phyloP scores from a whole-genome alignment of 1,140 invertebrate species.

The Drosophila willistoni region DNA sequence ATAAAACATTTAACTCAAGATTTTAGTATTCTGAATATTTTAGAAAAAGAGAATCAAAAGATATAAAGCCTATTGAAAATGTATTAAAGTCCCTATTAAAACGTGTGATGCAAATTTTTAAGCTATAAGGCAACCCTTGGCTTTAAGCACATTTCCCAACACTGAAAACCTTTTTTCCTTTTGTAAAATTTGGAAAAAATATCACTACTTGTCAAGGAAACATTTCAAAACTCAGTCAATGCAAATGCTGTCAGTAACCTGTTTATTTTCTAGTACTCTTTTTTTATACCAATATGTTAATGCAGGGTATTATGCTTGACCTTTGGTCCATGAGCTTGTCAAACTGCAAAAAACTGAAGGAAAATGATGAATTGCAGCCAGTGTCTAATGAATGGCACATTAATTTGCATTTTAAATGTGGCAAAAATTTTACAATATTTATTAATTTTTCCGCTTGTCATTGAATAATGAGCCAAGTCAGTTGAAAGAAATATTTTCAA shows the following conservation, averaged over 20 bases:
- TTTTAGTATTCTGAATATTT: no score
- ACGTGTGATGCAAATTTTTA: no score
- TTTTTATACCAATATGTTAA: not conserved
- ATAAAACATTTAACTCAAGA: no score
- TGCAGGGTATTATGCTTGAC: constrained; percentile 27
- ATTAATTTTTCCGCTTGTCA: constrained; percentile 41
- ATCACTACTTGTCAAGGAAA: no score
- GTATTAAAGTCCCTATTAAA: no score
- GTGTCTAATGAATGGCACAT: constrained; percentile 64
- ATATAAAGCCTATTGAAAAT: no score
- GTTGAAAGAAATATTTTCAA: constrained; percentile 19
- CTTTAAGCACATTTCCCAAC: no score
- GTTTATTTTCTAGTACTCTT: not conserved
- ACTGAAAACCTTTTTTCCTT: no score
- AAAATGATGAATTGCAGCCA: constrained; percentile 55
- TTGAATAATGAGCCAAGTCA: constrained; percentile 57
- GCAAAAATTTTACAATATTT: constrained; percentile 20
- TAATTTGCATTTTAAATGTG: constrained; percentile 68
- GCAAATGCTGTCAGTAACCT: not conserved
- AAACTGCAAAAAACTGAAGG: constrained; percentile 31
- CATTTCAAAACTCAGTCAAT: no score
- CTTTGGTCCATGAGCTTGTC: constrained; percentile 52
- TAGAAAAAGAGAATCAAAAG: no score
- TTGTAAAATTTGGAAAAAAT: no score
- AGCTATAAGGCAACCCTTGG: no score